Evolutionary conservation across 2,888 invertebrate genomes (phyloP).

Genomic region (Biston betularia): DNA sequence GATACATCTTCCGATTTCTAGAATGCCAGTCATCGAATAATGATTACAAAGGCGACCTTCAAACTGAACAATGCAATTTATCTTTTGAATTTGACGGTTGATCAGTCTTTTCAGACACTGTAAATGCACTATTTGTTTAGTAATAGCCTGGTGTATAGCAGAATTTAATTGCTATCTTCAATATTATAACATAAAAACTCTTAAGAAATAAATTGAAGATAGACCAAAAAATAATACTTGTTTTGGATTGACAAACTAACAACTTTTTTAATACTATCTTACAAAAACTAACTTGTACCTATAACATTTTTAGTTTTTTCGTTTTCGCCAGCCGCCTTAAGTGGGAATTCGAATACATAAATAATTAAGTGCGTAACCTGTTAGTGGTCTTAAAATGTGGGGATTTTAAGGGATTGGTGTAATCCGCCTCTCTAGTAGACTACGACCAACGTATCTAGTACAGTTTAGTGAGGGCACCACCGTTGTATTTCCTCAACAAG

Average conservation of each 20-base stretch:
- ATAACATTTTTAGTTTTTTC: background rate
- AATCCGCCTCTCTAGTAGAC: constrained; percentile 37
- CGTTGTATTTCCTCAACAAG: background rate
- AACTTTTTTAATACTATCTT: too few species aligned
- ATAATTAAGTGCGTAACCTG: constrained; percentile 32
- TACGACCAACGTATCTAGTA: background rate
- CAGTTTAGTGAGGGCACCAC: background rate
- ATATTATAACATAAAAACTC: too few species aligned
- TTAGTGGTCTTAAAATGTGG: constrained; percentile 34
- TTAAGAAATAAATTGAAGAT: too few species aligned
- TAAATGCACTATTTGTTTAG: too few species aligned
- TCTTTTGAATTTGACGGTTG: background rate
- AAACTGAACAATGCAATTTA: background rate
- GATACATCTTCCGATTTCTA: constrained; percentile 8
- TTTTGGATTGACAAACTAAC: too few species aligned
- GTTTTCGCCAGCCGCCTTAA: background rate
- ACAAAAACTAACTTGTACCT: too few species aligned
- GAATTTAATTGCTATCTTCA: too few species aligned
- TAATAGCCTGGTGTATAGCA: too few species aligned
- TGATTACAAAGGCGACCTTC: constrained; percentile 2
- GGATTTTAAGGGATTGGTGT: constrained; percentile 35
- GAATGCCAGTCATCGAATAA: constrained; percentile 11
- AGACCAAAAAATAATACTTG: too few species aligned
- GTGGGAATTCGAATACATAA: constrained; percentile 17
- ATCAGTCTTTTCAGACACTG: background rate